Base-by-base conservation (phyloP, 2,113 vertebrate genomes). In the Cololabis saira region DNA sequence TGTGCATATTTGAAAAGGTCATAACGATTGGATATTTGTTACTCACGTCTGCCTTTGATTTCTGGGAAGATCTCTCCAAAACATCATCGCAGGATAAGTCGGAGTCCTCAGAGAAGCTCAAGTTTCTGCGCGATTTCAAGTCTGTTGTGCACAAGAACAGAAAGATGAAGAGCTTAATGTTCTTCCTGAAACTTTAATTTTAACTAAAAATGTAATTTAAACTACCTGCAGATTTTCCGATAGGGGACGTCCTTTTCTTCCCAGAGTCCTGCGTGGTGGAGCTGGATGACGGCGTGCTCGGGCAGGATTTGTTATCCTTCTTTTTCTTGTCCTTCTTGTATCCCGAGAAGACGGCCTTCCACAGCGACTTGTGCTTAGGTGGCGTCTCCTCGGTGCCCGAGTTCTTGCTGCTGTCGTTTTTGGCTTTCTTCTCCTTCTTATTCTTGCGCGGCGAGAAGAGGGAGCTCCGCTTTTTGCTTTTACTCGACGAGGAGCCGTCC, bases 271-370 rank as follows among this genome's bases (percentile, higher is more conserved):
- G 94, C 0, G 96, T 96, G 84, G 94, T 92, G 58, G 93, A 93
- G 19, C 96, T 97, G 15, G 96, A 98, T 0, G 97, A 99, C 0
- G 96, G 95, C 0, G 96, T 96, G 86, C 97, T 97, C 0, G 95
- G 92, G 68, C 94, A 95, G 0, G 95, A 96, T 71, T 93, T 98
- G 6, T 95, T 93, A 0, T 96, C 96, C 84, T 97, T 98, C 82
- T 97, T 99, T 91, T 97, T 98, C 67, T 96, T 98, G 88, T 99
- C 97, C 83, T 96, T 99, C 87, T 96, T 98, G 86, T 98, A 97
- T 2, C 98, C 96, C 0, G 96, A 98, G 88, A 98, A 99, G 45
- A 99, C 97, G 0, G 95, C 93, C 75, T 98, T 99, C 98, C 98
- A 99, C 61, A 99, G 64, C 0, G 97, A 99, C 88, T 91, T 95